Percentiles rank a stretch among this genome's conserved stretches.
phyloP scores from a whole-genome alignment of 2,797 vertebrate species.

The Macropus fuliginosus region DNA sequence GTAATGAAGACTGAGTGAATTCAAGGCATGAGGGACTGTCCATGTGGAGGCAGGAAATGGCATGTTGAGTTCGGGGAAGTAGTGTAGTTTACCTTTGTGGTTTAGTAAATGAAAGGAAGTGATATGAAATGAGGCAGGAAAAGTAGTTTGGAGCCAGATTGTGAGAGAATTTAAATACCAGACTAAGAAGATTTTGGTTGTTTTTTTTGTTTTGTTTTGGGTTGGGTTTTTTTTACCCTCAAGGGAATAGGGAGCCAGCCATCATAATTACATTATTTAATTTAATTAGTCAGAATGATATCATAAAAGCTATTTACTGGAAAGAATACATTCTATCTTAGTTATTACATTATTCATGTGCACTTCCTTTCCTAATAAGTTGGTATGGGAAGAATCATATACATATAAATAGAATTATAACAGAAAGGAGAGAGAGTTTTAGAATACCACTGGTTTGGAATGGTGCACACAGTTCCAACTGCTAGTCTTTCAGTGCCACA shows the following conservation, averaged over 20 bases:
- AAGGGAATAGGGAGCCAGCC: background rate
- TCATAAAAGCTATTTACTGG: conserved; percentile 20
- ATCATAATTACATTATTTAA: background rate
- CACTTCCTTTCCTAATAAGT: background rate
- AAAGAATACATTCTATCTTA: background rate
- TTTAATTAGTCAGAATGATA: conserved; percentile 21
- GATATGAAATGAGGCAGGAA: background rate
- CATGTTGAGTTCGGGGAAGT: background rate
- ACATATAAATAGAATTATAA: background rate
- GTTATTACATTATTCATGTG: background rate
- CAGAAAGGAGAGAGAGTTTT: background rate
- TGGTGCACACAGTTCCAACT: background rate
- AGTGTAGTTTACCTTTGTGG: background rate
- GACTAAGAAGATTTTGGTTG: background rate
- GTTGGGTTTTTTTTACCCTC: background rate
- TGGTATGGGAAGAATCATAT: background rate
- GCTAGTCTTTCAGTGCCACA: background rate
- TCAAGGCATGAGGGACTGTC: background rate
- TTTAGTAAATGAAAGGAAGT: background rate
- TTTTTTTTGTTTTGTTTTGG: background rate
- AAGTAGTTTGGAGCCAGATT: background rate
- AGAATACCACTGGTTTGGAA: background rate
- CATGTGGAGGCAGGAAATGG: background rate
- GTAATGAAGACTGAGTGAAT: background rate
- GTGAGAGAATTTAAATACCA: background rate